Conservation (phyloP, 2,113 vertebrate species). For the Chaenogobius annularis region DNA sequence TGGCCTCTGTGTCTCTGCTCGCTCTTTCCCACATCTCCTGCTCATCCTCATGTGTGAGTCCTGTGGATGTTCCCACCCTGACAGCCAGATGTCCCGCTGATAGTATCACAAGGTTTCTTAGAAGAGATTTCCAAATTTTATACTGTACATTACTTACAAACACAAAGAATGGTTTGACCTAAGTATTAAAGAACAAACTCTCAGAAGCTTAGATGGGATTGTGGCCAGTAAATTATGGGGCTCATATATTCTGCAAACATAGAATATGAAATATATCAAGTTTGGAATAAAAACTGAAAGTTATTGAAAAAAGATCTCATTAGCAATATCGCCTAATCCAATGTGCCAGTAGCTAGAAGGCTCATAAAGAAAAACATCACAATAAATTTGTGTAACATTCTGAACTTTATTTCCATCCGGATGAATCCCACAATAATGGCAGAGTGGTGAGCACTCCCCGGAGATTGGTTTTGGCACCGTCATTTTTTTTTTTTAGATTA, state of each 20-base stretch:
- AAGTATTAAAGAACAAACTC: neutral
- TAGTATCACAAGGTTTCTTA: slow-evolving; percentile 11
- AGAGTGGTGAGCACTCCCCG: neutral
- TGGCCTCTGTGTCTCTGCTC: slow-evolving; percentile 16
- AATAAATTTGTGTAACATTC: neutral
- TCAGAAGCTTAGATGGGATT: neutral
- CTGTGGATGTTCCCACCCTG: slow-evolving; percentile 52
- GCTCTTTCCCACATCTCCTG: slow-evolving; percentile 31
- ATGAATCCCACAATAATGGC: neutral
- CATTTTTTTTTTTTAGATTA: neutral
- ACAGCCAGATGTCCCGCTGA: slow-evolving; percentile 58
- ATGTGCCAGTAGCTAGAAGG: neutral
- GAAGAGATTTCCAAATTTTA: neutral
- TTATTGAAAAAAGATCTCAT: neutral
- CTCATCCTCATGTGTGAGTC: slow-evolving; percentile 26
- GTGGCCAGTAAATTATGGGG: neutral
- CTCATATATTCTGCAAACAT: neutral
- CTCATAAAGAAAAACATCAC: neutral
- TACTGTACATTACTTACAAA: neutral
- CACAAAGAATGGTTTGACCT: neutral
- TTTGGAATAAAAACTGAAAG: neutral
- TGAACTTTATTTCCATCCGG: neutral
- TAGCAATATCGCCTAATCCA: neutral
- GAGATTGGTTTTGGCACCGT: neutral
- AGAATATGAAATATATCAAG: neutral